phyloP scores from a whole-genome alignment of 2,888 invertebrate genomes.

The Eutolmus rufibarbis region DNA sequence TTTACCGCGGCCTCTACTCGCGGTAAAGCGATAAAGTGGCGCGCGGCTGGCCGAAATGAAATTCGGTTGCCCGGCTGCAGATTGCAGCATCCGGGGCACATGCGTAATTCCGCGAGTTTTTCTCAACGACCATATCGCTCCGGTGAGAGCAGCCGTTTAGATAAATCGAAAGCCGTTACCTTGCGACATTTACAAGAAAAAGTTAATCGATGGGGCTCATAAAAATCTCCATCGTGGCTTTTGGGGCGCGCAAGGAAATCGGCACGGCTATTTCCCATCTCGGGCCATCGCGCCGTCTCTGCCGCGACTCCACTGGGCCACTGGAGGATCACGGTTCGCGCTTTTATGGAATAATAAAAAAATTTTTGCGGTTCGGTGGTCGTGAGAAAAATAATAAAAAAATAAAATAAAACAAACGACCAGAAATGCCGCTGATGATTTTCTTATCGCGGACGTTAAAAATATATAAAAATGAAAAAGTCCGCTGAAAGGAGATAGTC shows the following conservation, averaged over 20 bases:
- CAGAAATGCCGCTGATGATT: conserved; percentile 5
- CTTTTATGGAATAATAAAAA: conserved; percentile 32
- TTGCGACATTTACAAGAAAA: not conserved
- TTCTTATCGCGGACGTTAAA: conserved; percentile 30
- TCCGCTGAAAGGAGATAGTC: not conserved
- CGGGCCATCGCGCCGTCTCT: not conserved
- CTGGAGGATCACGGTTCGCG: not conserved
- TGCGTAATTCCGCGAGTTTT: conserved; percentile 11
- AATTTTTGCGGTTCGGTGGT: conserved; percentile 24
- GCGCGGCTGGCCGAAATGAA: not conserved
- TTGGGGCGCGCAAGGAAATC: not conserved
- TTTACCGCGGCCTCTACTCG: not conserved
- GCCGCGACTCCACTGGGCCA: not conserved
- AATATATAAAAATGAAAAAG: not conserved
- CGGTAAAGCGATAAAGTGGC: not conserved
- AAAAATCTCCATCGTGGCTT: not conserved
- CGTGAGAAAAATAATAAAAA: conserved; percentile 31
- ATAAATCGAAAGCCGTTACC: conserved; percentile 22
- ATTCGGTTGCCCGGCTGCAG: not conserved
- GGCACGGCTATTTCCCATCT: not conserved
- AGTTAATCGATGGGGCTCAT: conserved; percentile 15
- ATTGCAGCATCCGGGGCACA: conserved; percentile 11
- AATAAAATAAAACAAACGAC: not conserved
- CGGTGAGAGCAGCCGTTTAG: not conserved
- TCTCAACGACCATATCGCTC: not conserved